A percentile compares a stretch with the other conserved stretches of the same genome.
Conservation (phyloP, 2,113 vertebrate genomes). For the Oxyruncus cristatus region DNA sequence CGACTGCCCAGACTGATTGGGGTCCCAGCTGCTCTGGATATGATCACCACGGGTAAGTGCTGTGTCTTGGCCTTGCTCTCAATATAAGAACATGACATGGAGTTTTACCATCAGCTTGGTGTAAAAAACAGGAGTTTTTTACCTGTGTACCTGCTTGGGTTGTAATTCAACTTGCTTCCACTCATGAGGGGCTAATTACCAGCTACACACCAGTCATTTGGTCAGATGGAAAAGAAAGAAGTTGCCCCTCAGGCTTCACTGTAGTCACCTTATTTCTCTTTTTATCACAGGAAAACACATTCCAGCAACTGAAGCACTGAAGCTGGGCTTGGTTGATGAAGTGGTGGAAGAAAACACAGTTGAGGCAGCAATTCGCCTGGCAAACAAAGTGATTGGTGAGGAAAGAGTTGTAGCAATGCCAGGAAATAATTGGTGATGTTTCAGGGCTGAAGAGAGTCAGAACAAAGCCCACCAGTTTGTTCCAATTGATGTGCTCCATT, state of each 20-base stretch:
- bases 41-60: slow-evolving; percentile 87
- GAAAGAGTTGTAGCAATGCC: not conserved
- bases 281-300: slow-evolving; percentile 80
- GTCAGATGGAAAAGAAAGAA: not conserved
- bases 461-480: slow-evolving; percentile 21
- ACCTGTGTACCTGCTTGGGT: not conserved
- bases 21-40: slow-evolving; percentile 83
- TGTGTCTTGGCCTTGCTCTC: not conserved
- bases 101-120: not conserved
- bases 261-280: slow-evolving; percentile 19
- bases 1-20: slow-evolving; percentile 89
- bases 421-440: not conserved
- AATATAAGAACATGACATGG: not conserved
- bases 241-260: not conserved
- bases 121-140: not conserved
- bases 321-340: slow-evolving; percentile 87
- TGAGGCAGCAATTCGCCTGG: slow-evolving; percentile 81
- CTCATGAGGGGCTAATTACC: not conserved
- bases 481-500: not conserved
- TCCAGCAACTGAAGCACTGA: slow-evolving; percentile 82
- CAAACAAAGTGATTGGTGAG: slow-evolving; percentile 83
- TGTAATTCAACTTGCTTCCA: not conserved
- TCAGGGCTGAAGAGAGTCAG: not conserved
- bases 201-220: not conserved
- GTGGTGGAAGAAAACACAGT: slow-evolving; percentile 77